Evolutionary conservation across 2,888 invertebrate species (phyloP).

Genomic region (Oegoconia quadripuncta): DNA sequence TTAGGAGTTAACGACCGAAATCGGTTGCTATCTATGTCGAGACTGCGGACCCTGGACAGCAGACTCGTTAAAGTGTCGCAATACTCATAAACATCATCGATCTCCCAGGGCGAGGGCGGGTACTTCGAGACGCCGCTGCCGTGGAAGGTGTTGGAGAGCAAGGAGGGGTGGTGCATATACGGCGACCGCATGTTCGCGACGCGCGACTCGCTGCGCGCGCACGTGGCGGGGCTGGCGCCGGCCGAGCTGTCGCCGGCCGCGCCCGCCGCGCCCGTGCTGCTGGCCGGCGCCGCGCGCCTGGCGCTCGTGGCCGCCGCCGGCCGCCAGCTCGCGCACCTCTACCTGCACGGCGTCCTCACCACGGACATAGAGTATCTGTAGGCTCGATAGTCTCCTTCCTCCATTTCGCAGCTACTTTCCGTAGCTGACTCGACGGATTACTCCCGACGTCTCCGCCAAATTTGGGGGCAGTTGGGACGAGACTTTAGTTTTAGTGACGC

Average conservation of each 20-base stretch:
- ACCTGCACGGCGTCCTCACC: slow-evolving; percentile 41
- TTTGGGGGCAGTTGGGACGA: no score
- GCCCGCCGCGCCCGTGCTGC: slow-evolving; percentile 36
- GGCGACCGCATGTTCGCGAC: slow-evolving; percentile 46
- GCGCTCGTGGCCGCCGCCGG: slow-evolving; percentile 42
- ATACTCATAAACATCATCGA: no score
- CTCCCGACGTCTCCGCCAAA: no score
- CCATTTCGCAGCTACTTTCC: no score
- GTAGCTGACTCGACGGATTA: no score
- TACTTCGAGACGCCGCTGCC: slow-evolving; percentile 57
- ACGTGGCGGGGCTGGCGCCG: slow-evolving; percentile 37
- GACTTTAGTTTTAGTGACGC: no score
- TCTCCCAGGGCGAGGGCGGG: slow-evolving; percentile 59
- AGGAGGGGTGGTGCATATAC: slow-evolving; percentile 39
- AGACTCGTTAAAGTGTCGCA: no score
- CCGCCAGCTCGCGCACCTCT: slow-evolving; percentile 48
- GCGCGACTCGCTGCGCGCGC: slow-evolving; percentile 38
- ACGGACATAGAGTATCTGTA: slow-evolving; percentile 51
- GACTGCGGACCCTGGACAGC: no score
- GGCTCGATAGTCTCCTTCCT: not conserved
- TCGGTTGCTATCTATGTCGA: no score
- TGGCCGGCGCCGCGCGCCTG: slow-evolving; percentile 35
- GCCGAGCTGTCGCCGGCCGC: slow-evolving; percentile 10
- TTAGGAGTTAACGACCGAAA: no score
- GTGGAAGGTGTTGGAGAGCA: slow-evolving; percentile 39